Conservation (phyloP, 2,113 vertebrate species). For the Brevimyrus niger region DNA sequence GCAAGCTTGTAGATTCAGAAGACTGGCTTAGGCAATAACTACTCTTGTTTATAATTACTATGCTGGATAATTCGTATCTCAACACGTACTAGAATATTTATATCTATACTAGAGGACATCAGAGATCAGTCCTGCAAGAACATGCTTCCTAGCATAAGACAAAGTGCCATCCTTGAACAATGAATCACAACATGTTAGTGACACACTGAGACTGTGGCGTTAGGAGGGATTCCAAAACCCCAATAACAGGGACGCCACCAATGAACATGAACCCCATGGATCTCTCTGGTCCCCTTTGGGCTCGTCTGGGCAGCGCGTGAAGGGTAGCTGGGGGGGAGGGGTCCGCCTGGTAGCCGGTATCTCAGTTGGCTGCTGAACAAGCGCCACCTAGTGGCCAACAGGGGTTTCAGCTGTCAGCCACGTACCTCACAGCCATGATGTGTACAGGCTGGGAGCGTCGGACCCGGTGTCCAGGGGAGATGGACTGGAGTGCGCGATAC, state of each 20-base stretch:
- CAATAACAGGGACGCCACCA: background rate
- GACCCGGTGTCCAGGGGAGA: conserved; percentile 58
- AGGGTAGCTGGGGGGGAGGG: background rate
- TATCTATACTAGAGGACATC: background rate
- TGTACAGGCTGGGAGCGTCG: conserved; percentile 87
- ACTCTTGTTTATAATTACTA: background rate
- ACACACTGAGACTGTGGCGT: background rate
- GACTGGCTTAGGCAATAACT: background rate
- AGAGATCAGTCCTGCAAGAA: background rate
- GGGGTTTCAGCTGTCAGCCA: background rate
- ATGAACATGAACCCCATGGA: background rate
- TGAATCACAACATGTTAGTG: background rate
- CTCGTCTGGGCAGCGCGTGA: background rate
- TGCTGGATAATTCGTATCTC: background rate
- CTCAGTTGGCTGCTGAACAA: background rate
- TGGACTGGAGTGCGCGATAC: conserved; percentile 42
- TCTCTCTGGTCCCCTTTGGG: background rate
- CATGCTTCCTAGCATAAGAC: background rate
- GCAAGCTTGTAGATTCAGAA: background rate
- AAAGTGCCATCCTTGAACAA: background rate
- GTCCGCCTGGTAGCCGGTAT: background rate
- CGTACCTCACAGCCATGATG: conserved; percentile 87
- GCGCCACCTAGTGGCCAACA: background rate
- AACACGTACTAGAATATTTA: background rate
- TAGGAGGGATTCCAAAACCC: background rate